Evolutionary conservation across 2,113 vertebrate species (phyloP).

Genomic region (Crotalus viridis): DNA sequence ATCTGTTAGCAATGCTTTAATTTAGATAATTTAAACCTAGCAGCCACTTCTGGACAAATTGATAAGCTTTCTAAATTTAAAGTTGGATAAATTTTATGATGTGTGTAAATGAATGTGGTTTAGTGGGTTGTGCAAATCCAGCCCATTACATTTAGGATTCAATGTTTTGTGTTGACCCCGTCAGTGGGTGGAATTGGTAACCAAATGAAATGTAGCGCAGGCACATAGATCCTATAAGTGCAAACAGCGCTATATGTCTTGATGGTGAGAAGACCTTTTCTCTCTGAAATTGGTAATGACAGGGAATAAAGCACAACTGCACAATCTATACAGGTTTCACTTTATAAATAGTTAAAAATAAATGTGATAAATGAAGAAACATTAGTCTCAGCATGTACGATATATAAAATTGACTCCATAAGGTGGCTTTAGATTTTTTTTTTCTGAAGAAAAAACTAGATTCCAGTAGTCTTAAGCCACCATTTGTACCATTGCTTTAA

Average conservation of each 20-base stretch:
- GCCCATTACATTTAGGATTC: background rate
- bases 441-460: background rate
- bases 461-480: background rate
- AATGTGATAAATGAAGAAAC: background rate
- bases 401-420: background rate
- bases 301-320: background rate
- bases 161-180: background rate
- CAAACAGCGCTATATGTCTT: background rate
- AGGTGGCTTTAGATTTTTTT: no score
- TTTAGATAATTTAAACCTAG: background rate
- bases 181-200: background rate
- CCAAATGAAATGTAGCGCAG: background rate
- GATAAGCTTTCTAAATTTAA: background rate
- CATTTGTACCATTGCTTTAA: background rate
- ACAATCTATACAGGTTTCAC: background rate
- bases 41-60: background rate
- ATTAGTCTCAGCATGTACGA: background rate
- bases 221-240: background rate
- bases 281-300: background rate
- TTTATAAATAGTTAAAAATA: background rate
- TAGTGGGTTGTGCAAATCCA: background rate
- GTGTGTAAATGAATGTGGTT: background rate
- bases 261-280: background rate
- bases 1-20: background rate
- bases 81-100: background rate